Conservation (phyloP, 2,113 vertebrate genomes). For the Delphinus delphis region DNA sequence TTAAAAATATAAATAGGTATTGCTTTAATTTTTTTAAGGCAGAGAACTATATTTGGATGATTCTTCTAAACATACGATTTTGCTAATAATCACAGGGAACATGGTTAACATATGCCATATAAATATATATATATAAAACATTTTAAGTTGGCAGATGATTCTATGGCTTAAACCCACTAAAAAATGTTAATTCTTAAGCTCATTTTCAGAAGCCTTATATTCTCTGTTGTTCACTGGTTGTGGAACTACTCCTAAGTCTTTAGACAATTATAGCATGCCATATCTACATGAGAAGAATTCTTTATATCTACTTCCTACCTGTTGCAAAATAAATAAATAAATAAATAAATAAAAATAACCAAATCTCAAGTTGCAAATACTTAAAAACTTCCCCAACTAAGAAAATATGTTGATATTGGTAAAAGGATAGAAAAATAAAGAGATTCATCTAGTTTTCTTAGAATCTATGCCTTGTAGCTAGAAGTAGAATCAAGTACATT, state of each 20-base stretch:
- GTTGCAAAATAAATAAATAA: not conserved
- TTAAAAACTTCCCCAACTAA: not conserved
- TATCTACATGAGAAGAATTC: not conserved
- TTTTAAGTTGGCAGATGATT: conserved; percentile 7
- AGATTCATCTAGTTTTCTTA: conserved; percentile 2
- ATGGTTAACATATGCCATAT: not conserved
- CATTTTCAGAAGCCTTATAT: not conserved
- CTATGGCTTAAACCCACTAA: not conserved
- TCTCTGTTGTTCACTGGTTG: not conserved
- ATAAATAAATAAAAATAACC: not conserved
- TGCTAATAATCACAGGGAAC: not conserved
- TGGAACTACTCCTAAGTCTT: not conserved
- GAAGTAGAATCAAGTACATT: conserved; percentile 63
- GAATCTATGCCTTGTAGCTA: not conserved
- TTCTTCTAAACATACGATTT: conserved; percentile 1
- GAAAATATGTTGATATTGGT: not conserved
- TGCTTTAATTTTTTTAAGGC: conserved; percentile 27
- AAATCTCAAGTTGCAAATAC: not conserved
- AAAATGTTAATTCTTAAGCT: not conserved
- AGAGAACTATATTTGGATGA: not conserved
- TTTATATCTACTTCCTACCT: not conserved
- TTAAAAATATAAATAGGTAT: not conserved
- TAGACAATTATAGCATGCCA: not conserved
- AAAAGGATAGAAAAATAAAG: not conserved
- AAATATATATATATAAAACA: not conserved